Base-by-base conservation (phyloP, 2,797 vertebrate species). In the Anguilla megastoma region DNA sequence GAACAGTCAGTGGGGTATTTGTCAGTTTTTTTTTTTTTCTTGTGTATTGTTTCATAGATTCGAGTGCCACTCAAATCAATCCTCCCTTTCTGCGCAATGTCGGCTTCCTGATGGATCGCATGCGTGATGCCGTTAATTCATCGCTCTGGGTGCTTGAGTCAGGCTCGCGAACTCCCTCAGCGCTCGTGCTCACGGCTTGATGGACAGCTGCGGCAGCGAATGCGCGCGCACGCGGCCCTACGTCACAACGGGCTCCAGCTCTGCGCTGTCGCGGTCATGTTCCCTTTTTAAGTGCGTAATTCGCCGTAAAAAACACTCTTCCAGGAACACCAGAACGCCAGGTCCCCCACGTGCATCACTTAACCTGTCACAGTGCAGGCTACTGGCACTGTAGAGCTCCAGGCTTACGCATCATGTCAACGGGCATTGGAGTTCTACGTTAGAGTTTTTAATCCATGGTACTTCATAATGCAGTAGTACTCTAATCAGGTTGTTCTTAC, bases 121-220 rank as follows among this genome's bases (percentile, higher is more conserved):
- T 90, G 87, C 79, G 45, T 88, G 91, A 88, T 85, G 90, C 89
- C 93, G 92, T 83, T 71, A 92, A 90, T 92, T 92, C 92, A 95
- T 94, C 88, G 91, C 87, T 89, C 89, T 84, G 89, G 30, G 89
- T 85, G 92, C 92, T 92, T 85, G 91, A 87, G 89, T 92, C 91
- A 91, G 91, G 80, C 92, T 88, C 92, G 74, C 86, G 86, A 90
- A 91, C 90, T 89, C 93, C 89, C 86, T 89, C 0, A 10, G 84
- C 90, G 90, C 91, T 94, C 93, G 88, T 71, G 87, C 27, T 86
- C 91, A 89, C 89, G 27, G 87, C 88, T 85, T 87, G 85, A 56
- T 91, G 79, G 91, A 94, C 56, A 94, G 93, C 91, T 93, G 84
- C 89, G 92, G 56, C 24, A 85, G 3, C 8, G 27, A 41, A 52